Percentiles rank a stretch among this genome's conserved stretches.
phyloP scores from a whole-genome alignment of 37 sponge, comb jelly and placozoan genomes.

The Trichoplax adhaerens region DNA sequence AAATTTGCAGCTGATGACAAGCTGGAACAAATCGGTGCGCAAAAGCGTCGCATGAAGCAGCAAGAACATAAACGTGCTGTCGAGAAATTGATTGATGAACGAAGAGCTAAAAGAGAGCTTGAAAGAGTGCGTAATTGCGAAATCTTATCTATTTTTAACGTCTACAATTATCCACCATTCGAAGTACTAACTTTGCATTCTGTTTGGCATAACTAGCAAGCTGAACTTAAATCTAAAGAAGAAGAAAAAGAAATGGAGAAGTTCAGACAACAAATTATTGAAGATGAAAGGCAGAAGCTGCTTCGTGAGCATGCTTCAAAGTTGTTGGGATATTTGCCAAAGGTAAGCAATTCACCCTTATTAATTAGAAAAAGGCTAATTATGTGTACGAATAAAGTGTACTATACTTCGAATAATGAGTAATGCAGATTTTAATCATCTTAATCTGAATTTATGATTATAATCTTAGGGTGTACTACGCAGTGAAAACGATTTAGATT shows the following conservation, averaged over 20 bases:
- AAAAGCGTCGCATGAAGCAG: conserved; percentile 94
- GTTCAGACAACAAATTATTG: conserved; percentile 49
- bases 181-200: neutral
- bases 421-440: neutral
- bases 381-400: neutral
- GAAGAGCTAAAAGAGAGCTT: conserved; percentile 43
- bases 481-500: conserved; percentile 39
- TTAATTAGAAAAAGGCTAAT: neutral
- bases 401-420: neutral
- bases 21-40: conserved; percentile 91
- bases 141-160: neutral
- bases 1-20: conserved; percentile 96
- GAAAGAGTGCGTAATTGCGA: conserved; percentile 38
- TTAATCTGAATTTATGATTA: neutral
- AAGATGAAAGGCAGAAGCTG: conserved; percentile 86
- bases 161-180: no score
- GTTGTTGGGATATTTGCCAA: conserved; percentile 82
- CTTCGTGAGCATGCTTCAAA: conserved; percentile 81
- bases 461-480: conserved; percentile 59
- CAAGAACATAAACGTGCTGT: conserved; percentile 85
- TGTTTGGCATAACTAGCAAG: neutral
- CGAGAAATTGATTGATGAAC: conserved; percentile 71
- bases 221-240: conserved; percentile 7
- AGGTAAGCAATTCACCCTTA: conserved; percentile 20
- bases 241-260: conserved; percentile 49